These are phyloP conservation scores for Ambastaia sidthimunki DNA, from an alignment of 2,797 vertebrate genomes.

Conservation along the genomic window DNA sequence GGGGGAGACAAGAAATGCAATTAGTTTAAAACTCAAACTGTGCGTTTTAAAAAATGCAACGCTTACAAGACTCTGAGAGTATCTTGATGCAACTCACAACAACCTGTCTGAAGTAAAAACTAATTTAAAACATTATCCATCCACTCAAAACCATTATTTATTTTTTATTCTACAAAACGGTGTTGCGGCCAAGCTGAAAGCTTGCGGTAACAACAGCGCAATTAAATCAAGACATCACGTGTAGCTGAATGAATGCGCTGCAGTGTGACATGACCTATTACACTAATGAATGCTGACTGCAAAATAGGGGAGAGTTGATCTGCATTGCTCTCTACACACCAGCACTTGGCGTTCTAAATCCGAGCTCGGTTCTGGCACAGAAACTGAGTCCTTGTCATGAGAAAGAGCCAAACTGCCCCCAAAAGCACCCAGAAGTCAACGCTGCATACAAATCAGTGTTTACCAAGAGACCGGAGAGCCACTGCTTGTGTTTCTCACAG, in stretches of 20 bases:
- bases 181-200: neutral
- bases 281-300: constrained; percentile 55
- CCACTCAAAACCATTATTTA: neutral
- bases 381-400: constrained; percentile 26
- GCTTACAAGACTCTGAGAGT: neutral
- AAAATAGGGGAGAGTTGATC: constrained; percentile 41
- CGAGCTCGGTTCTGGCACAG: constrained; percentile 42
- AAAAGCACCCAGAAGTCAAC: constrained; percentile 33
- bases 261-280: constrained; percentile 22
- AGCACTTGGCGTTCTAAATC: constrained; percentile 39
- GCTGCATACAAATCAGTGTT: constrained; percentile 51
- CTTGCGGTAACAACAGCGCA: constrained; percentile 13
- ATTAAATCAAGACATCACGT: constrained; percentile 27
- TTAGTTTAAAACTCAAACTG: constrained; percentile 6
- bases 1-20: neutral
- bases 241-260: constrained; percentile 20
- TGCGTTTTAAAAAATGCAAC: neutral
- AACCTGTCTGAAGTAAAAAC: neutral
- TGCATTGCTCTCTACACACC: constrained; percentile 27
- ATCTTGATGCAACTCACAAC: neutral
- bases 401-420: constrained; percentile 40
- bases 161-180: neutral
- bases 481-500: constrained; percentile 15
- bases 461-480: constrained; percentile 28
- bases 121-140: constrained; percentile 8